Base-by-base conservation (phyloP, 2,888 invertebrate species). In the Tryphoninae sp. region DNA sequence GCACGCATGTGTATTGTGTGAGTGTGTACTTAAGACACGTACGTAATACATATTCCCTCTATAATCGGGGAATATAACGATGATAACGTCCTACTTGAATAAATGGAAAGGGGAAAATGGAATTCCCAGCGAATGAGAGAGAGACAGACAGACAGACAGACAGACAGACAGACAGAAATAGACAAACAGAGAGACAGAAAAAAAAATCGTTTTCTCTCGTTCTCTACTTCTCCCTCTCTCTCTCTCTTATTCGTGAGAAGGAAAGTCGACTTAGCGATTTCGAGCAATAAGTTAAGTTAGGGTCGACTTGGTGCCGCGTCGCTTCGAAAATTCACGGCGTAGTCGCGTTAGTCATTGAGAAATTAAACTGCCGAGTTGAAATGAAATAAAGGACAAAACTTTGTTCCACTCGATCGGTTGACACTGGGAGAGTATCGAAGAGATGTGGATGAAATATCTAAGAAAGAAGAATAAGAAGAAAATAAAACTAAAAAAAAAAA, bases 11-110 rank as follows among this genome's bases (percentile, higher is more conserved):
- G 45, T 83, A 77, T 64, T 80, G 81, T 84, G 80, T 83, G 83
- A 81, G 80, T 84, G 89, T 89, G 91, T 90, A 88, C 89, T 90
- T 83, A 90, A 90, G 87, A 90, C 91, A 90, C 91, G 87, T 91
- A 91, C 91, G 84, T 88, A 86, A 88, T 86, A 88, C 88, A 87
- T 88, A 90, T 91, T 88, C 91, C 89, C 89, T 78, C 73, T 69
- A 75, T 45, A 81, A 80, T 49, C 81, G 80, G 88, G 86, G 89
- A 91, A 91, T 89, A 89, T 89, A 84, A 84, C 83, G 62, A 79
- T 82, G 80, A 81, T 82, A 81, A 82, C 80, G 81, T 83, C 67
- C 79, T 80, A 73, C 11, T 87, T 86, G 89, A 88, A 81, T 59
- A 80, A 79, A 85, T 87, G 87, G 81, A 55, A 71, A 53, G 62